Conservation (phyloP, 2,888 invertebrate genomes). For the Drosophila incognita region DNA sequence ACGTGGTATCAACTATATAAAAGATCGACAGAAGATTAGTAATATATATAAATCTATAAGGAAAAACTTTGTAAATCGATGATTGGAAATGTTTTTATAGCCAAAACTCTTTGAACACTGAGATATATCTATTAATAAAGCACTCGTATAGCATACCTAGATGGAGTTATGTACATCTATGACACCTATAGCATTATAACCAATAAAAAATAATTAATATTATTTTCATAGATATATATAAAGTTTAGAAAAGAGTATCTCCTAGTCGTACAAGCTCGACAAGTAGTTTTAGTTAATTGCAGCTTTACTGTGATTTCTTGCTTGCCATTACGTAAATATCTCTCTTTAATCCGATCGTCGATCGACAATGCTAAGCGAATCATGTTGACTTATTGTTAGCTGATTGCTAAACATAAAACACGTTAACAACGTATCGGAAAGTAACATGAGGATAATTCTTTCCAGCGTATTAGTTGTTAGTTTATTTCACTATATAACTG, state of each 20-base stretch:
- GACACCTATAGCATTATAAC: background rate
- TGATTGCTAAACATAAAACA: background rate
- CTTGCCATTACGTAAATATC: background rate
- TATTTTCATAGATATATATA: background rate
- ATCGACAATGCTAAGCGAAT: background rate
- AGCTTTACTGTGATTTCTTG: background rate
- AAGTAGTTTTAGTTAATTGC: background rate
- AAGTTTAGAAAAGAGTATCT: background rate
- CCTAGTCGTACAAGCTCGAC: background rate
- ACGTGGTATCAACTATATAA: background rate
- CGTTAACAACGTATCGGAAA: background rate
- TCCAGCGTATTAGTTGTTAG: background rate
- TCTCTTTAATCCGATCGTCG: background rate
- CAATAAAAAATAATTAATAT: accelerated
- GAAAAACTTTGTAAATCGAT: background rate
- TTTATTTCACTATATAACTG: background rate
- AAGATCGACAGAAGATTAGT: background rate
- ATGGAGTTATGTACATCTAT: too few relatives aligned
- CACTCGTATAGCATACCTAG: too few relatives aligned
- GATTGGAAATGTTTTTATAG: background rate
- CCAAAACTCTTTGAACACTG: background rate
- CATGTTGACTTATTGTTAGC: background rate
- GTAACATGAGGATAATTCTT: background rate
- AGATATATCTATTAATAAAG: background rate
- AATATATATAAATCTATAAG: background rate